Base-by-base conservation (phyloP, 1,140 invertebrate species). In the Ruditapes philippinarum region DNA sequence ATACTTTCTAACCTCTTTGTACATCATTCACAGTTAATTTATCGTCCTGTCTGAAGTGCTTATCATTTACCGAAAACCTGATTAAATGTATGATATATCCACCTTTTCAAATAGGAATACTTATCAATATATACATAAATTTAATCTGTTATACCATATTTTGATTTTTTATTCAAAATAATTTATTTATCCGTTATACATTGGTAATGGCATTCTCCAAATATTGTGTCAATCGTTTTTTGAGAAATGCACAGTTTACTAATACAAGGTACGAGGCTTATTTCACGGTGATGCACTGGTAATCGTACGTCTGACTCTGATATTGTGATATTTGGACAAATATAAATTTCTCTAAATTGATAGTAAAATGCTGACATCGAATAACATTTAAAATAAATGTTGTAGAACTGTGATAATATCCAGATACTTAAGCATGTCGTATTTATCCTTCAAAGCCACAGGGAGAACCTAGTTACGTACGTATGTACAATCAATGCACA, bases 191-290 rank as follows among this genome's bases (percentile, higher is more conserved):
- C n/a, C n/a, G n/a, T n/a, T n/a, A n/a, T n/a, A n/a, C n/a, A n/a
- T n/a, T n/a, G n/a, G n/a, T 19, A 51, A 68, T 60, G 40, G 40
- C 54, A 14, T 78, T 28, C 9, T 88, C 78, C 3, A 88, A 28
- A 19, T 49, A 88, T 36, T 0, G 11, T 4, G 22, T 87, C n/a
- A 87, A 22, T 31, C 84, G 42, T 9, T 60, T 78, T 28, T 79
- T 78, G 11, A 87, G 33, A 40, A 87, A 42, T 9, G 49, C 17
- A 49, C 51, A 87, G 68, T 78, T 87, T 87, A 78, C 73, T 87
- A n/a, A 74, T 74, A 36, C 68, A 74, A 28, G 51, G 49, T 22
- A 87, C 14, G 5, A 87, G 38, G 54, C 68, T 76, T 3, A 87
- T 68, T 14, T 73, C 84, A 33, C 73, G 17, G 49, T 87, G 78